These are phyloP conservation scores for Thymelicus lineola DNA, from an alignment of 2,888 invertebrate species.

Conservation along the genomic window DNA sequence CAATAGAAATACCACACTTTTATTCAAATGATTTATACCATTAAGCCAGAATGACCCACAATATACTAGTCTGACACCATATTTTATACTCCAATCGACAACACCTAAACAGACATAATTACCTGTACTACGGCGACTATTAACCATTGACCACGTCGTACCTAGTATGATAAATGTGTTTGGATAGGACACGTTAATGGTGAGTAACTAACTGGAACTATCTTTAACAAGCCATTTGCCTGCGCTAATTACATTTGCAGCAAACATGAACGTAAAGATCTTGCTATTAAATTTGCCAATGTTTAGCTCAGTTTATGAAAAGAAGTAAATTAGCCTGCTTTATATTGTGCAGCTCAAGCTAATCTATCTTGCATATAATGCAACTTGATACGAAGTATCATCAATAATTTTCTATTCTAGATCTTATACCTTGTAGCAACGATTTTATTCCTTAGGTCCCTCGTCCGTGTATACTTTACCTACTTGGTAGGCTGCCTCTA, in stretches of 20 bases:
- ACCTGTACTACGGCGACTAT: slow-evolving; percentile 15
- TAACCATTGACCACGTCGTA: slow-evolving; percentile 44
- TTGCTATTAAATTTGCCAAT: neutral
- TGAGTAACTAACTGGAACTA: slow-evolving; percentile 55
- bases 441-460: too few species aligned
- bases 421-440: too few species aligned
- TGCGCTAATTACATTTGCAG: neutral
- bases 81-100: slow-evolving; percentile 24
- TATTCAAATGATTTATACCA: neutral
- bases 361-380: too few species aligned
- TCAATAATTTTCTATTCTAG: too few species aligned
- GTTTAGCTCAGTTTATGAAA: neutral
- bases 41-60: neutral
- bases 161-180: slow-evolving; percentile 57
- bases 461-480: too few species aligned
- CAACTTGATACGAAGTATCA: too few species aligned
- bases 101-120: slow-evolving; percentile 13
- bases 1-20: too few species aligned
- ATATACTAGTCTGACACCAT: neutral
- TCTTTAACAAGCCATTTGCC: slow-evolving; percentile 57
- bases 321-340: neutral
- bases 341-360: too few species aligned
- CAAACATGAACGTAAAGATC: neutral
- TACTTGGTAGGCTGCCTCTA: too few species aligned
- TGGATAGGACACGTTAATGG: slow-evolving; percentile 61